Base-by-base conservation (phyloP, 2,888 invertebrate genomes). In the Limnephilus marmoratus region DNA sequence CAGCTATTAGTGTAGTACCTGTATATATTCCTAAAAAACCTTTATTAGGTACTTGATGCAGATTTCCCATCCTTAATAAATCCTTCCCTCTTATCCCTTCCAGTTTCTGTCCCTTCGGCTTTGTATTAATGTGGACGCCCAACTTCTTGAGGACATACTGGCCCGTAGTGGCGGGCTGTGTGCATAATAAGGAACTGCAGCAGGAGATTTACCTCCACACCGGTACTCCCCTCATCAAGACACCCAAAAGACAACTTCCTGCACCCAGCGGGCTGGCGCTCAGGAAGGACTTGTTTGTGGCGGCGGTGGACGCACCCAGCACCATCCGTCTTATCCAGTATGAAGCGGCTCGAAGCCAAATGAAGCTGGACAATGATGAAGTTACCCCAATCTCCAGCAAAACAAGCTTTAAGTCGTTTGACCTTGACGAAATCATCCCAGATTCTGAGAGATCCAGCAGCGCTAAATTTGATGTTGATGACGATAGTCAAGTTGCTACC, bases 51-150 rank as follows among this genome's bases (percentile, higher is more conserved):
- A 53, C 5, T 68, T 68, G 24, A 68, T 68, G 24, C n/a, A 68
- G 24, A 24, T n/a, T 1, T 68, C 7, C 68, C 18, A 68, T 9
- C 68, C 68, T 68, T 68, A 24, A 9, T 68, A 1, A 68, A 68
- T 15, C 87, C 53, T 87, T 90, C 90, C 85, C 31, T 90, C 91
- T 89, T 82, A 29, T 91, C 80, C 53, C 68, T 68, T 34, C 81
- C 86, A 91, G 87, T 68, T 68, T 81, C 81, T 91, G 29, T 91
- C 90, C 90, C 31, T 90, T 53, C 68, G 90, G 53, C 31, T 68
- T 85, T 37, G 9, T 34, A 68, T n/a, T 53, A 37, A n/a, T 85
- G 31, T 85, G 90, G 85, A 87, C 49, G 37, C 80, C 85, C 18
- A 15, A 80, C n/a, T 85, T 49, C n/a, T n/a, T 90, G 18, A 53